These are phyloP conservation scores for Ctenoplectra terminalis DNA, from an alignment of 1,140 invertebrate genomes.

Conservation along the genomic window DNA sequence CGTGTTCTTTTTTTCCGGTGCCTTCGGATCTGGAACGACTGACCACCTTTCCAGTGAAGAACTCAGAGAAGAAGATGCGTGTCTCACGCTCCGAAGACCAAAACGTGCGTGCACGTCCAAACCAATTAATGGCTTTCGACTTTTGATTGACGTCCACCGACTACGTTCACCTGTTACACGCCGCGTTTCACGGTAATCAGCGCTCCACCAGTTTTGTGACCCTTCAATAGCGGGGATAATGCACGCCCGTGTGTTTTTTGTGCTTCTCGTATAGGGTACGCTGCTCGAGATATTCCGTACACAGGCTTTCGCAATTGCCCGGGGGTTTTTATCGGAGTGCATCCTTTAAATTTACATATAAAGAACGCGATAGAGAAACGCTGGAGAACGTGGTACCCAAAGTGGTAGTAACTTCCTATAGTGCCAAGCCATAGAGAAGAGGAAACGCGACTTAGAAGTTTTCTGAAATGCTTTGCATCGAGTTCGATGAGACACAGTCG, in stretches of 20 bases:
- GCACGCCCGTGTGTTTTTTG: not conserved
- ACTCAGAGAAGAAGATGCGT: slow-evolving; percentile 44
- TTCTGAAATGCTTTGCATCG: too few relatives aligned
- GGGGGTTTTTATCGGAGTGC: not conserved
- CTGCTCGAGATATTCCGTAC: not conserved
- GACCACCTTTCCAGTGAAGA: slow-evolving; percentile 18
- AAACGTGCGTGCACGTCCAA: slow-evolving; percentile 61
- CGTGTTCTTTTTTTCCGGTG: not conserved
- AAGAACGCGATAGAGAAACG: slow-evolving; percentile 3
- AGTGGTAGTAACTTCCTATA: not conserved
- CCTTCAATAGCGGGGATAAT: not conserved
- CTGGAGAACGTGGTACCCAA: not conserved
- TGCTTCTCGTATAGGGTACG: too few relatives aligned
- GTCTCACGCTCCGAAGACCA: slow-evolving; percentile 59
- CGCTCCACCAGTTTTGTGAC: not conserved
- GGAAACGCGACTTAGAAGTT: not conserved
- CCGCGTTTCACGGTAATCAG: slow-evolving; percentile 56
- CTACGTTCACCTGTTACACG: slow-evolving; percentile 48
- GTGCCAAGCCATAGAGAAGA: not conserved
- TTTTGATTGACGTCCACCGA: slow-evolving; percentile 64
- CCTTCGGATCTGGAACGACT: slow-evolving; percentile 33
- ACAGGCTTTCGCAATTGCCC: not conserved
- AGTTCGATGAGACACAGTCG: not conserved
- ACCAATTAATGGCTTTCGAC: slow-evolving; percentile 68
- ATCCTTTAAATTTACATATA: slow-evolving; percentile 1